A percentile compares a stretch with the other conserved stretches of the same genome.
phyloP scores from a whole-genome alignment of 2,797 vertebrate genomes.

The Lutjanus argentimaculatus region DNA sequence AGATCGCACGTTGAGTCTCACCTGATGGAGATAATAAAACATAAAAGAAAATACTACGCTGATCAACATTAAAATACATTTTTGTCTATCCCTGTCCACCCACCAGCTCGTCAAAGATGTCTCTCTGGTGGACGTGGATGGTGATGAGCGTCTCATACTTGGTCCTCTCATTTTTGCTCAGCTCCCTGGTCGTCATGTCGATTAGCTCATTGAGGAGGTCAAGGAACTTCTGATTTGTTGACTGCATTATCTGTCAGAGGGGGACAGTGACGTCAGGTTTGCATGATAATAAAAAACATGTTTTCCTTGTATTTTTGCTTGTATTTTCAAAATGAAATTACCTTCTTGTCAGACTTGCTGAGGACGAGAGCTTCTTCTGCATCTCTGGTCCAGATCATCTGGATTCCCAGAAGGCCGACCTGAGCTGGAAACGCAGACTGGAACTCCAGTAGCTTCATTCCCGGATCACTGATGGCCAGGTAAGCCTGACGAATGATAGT shows the following conservation, averaged over 20 bases:
- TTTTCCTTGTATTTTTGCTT: no score
- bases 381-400: constrained; percentile 92
- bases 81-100: constrained; percentile 15
- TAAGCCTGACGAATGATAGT: constrained; percentile 87
- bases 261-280: not conserved
- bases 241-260: constrained; percentile 85
- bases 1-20: constrained; percentile 87
- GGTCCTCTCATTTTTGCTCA: constrained; percentile 89
- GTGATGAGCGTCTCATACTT: constrained; percentile 93
- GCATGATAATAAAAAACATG: rapidly evolving
- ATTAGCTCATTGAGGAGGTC: constrained; percentile 90
- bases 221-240: constrained; percentile 90
- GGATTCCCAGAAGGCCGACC: constrained; percentile 91
- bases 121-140: constrained; percentile 92
- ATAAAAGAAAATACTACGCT: rapidly evolving
- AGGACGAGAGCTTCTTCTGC: constrained; percentile 87
- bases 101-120: constrained; percentile 92
- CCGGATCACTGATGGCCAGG: constrained; percentile 82
- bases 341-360: constrained; percentile 90
- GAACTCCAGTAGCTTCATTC: constrained; percentile 87
- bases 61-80: rapidly evolving
- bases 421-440: constrained; percentile 89
- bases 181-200: constrained; percentile 88
- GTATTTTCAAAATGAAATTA: constrained; percentile 49
- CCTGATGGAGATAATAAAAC: constrained; percentile 67